These are phyloP conservation scores for Agrilus planipennis DNA, from an alignment of 1,140 invertebrate genomes.

Conservation along the genomic window DNA sequence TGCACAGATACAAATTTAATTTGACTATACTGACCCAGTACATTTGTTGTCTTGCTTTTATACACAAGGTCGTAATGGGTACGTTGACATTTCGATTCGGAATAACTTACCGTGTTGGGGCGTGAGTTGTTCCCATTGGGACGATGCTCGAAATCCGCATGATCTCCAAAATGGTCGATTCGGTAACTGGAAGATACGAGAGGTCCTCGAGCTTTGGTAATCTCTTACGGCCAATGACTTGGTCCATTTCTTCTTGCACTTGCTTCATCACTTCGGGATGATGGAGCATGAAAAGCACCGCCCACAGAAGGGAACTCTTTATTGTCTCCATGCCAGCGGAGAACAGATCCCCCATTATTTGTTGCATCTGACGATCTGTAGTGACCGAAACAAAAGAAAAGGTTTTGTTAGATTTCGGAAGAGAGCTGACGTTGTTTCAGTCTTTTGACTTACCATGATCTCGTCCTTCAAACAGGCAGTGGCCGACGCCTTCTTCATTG, in stretches of 20 bases:
- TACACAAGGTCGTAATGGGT: too few species aligned
- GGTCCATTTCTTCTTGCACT: slow-evolving; percentile 82
- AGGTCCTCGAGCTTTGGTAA: slow-evolving; percentile 75
- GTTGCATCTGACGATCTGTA: slow-evolving; percentile 77
- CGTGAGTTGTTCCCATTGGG: slow-evolving; percentile 79
- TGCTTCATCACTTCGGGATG: slow-evolving; percentile 70
- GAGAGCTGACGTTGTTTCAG: slow-evolving; percentile 19
- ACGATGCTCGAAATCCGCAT: slow-evolving; percentile 72
- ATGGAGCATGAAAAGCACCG: slow-evolving; percentile 76
- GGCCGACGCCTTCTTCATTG: slow-evolving; percentile 55
- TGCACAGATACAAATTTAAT: too few species aligned
- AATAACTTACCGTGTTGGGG: slow-evolving; percentile 61
- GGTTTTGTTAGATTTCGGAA: neutral
- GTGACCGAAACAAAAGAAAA: slow-evolving; percentile 10
- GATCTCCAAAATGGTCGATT: slow-evolving; percentile 79
- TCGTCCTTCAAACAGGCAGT: slow-evolving; percentile 66
- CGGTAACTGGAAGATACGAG: slow-evolving; percentile 68
- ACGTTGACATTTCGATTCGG: too few species aligned
- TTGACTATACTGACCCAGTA: too few species aligned
- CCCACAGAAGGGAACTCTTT: slow-evolving; percentile 80
- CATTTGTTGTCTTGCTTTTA: too few species aligned
- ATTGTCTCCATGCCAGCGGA: slow-evolving; percentile 91
- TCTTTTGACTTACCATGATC: slow-evolving; percentile 49
- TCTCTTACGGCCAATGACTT: slow-evolving; percentile 68
- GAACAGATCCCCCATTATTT: slow-evolving; percentile 84